phyloP scores from a whole-genome alignment of 2,888 invertebrate genomes.

The Spodoptera littoralis region DNA sequence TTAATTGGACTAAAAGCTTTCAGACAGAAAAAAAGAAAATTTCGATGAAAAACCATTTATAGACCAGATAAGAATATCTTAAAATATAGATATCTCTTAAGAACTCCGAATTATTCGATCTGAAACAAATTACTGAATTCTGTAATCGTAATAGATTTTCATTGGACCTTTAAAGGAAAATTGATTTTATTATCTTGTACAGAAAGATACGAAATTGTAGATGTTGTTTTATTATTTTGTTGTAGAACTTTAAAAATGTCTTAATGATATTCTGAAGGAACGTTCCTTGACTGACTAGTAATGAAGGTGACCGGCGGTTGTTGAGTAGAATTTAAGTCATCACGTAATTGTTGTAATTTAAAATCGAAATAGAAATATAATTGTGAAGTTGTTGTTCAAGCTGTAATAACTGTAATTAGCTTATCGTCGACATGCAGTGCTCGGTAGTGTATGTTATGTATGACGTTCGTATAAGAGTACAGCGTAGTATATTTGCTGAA shows the following conservation, averaged over 20 bases:
- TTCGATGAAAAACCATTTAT: constrained; percentile 28
- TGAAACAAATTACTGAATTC: constrained; percentile 30
- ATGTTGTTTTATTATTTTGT: constrained; percentile 36
- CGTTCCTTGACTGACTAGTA: constrained; percentile 24
- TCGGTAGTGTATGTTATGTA: not conserved
- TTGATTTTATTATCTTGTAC: constrained; percentile 35
- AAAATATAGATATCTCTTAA: constrained; percentile 26
- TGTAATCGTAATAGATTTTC: constrained; percentile 37
- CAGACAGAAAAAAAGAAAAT: constrained; percentile 6
- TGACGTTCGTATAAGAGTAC: constrained; percentile 1
- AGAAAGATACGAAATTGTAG: constrained; percentile 16
- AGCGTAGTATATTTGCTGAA: constrained; percentile 33
- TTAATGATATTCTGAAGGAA: constrained; percentile 11
- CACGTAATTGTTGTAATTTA: constrained; percentile 12
- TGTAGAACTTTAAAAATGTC: constrained; percentile 11
- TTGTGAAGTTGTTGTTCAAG: constrained; percentile 15
- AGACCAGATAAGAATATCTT: constrained; percentile 25
- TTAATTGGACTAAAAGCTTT: constrained; percentile 52
- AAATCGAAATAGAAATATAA: constrained; percentile 27
- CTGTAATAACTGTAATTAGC: constrained; percentile 30
- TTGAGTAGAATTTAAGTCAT: constrained; percentile 31
- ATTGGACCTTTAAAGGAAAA: constrained; percentile 31
- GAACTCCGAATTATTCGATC: constrained; percentile 33
- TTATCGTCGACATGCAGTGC: constrained; percentile 25
- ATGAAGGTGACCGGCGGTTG: constrained; percentile 24